Base-by-base conservation (phyloP, 1,140 invertebrate genomes). In the Pogonus chalceus region DNA sequence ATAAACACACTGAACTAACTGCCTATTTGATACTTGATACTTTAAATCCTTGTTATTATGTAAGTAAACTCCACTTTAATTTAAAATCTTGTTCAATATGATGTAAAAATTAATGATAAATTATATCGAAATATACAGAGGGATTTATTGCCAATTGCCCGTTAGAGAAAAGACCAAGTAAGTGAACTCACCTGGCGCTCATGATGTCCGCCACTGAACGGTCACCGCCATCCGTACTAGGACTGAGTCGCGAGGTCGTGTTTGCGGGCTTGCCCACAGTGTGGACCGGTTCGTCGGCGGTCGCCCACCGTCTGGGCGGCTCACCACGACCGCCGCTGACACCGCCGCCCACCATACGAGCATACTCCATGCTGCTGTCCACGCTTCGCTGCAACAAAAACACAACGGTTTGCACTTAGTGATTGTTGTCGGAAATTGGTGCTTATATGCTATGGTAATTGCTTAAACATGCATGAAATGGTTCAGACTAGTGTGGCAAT, bases 271-370 rank as follows among this genome's bases (percentile, higher is more conserved):
- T 43, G 37, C 7, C 37, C 37, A 7, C 37, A 7, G 37, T 56
- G 23, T 58, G 58, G 60, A 64, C 62, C 56, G 64, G 61, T 66
- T 64, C 64, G 57, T 64, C 62, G 24, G 50, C 52, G 37, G 37
- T 43, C 49, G 52, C 56, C 62, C 62, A 64, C 60, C 62, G 59
- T 49, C 60, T 46, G 21, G 56, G 47, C 20, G 51, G 37, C n/a
- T 49, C 56, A 43, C 50, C 49, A 52, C 53, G 23, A 52, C 52
- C 49, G 39, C 51, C 26, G 16, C 37, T 39, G 18, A 48, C 46
- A 20, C 20, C 35, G 21, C 37, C 47, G 52, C 48, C 54, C 48
- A 48, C 16, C 31, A 35, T 35, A 16, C 50, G 46, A 10, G 48
- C 52, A 24, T 52, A 43, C 52, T 62, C 60, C 55, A 63, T 35